Evolutionary conservation across 2,888 invertebrate genomes (phyloP), one percentile per base, ranked within the genome.

Genomic region (Reticulitermes lucifugus): DNA sequence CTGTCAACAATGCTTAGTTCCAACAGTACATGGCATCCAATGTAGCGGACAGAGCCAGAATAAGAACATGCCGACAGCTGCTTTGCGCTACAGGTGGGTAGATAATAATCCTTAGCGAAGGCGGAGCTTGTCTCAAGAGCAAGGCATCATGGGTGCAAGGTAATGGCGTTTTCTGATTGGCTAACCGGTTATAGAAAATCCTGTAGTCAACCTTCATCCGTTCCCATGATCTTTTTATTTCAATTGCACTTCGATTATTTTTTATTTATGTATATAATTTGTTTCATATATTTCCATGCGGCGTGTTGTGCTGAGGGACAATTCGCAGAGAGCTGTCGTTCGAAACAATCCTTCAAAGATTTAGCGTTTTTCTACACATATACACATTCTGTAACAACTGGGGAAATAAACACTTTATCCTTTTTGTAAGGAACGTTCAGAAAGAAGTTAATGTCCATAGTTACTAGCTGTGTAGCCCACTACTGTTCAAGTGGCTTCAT

Each of bases 121-220:
- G 85, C 84, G 86, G 77, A 83, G 85, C 85, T 43, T 84, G 77
- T 29, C 84, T 83, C 71, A 60, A 59, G 75, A 85, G 85, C 79
- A 83, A 84, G 84, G 84, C 86, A 83, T 84, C 85, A 86, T 86
- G 86, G 86, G 84, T 86, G 77, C 73, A 80, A 83, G 75, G 81
- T 71, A 83, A 84, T 79, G 71, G 83, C 71, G 77, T 81, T 55
- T 82, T 85, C 75, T 75, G 55, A 86, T 86, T 86, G 86, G 86
- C 84, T 65, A 83, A 81, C 85, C 51, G 70, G 83, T 85, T 85
- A 71, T 81, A 80, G 80, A 80, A 65, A 80, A 80, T 65, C 77
- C 77, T 77, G n/a, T 43, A 46, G n/a, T 46, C 77, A 51, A 51
- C 77, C 85, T 85, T 85, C 77, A 0, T 43, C 73, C 85, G 25